These are phyloP conservation scores for Gallinago media DNA, from an alignment of 2,113 vertebrate species.

Conservation along the genomic window DNA sequence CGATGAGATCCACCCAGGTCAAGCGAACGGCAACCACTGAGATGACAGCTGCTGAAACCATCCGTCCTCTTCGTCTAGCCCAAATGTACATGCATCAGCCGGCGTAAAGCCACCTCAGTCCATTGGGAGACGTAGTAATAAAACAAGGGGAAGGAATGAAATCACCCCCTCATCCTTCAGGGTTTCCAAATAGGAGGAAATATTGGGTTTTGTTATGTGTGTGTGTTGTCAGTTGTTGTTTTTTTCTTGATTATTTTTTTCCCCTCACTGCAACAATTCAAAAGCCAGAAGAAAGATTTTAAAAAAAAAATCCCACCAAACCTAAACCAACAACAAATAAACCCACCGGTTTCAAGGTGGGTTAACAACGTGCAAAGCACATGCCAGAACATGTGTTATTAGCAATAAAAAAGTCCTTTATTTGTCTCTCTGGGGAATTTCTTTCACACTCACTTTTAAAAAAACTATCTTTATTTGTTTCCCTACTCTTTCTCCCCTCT, in stretches of 20 bases:
- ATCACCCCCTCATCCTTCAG: not conserved
- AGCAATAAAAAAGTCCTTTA: constrained; percentile 56
- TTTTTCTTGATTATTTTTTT: not conserved
- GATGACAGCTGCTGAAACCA: not conserved
- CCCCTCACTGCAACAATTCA: not conserved
- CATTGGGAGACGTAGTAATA: not conserved
- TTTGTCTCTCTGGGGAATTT: constrained; percentile 62
- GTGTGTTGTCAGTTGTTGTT: too few species aligned
- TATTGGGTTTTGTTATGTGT: not conserved
- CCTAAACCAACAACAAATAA: not conserved
- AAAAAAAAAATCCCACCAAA: not conserved
- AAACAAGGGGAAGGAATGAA: not conserved
- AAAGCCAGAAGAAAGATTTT: not conserved
- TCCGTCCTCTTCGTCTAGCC: not conserved
- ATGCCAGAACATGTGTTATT: constrained; percentile 60
- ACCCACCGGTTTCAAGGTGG: constrained; percentile 9
- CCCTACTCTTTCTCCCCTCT: not conserved
- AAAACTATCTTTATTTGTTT: constrained; percentile 59
- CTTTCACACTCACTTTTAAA: constrained; percentile 55
- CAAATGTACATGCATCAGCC: not conserved
- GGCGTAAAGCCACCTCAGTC: not conserved
- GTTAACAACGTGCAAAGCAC: constrained; percentile 40
- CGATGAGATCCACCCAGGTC: not conserved
- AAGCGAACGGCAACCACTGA: not conserved
- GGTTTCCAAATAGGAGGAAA: not conserved